Base-by-base conservation (phyloP, 2,888 invertebrate genomes). In the Trissonchulus sp. region DNA sequence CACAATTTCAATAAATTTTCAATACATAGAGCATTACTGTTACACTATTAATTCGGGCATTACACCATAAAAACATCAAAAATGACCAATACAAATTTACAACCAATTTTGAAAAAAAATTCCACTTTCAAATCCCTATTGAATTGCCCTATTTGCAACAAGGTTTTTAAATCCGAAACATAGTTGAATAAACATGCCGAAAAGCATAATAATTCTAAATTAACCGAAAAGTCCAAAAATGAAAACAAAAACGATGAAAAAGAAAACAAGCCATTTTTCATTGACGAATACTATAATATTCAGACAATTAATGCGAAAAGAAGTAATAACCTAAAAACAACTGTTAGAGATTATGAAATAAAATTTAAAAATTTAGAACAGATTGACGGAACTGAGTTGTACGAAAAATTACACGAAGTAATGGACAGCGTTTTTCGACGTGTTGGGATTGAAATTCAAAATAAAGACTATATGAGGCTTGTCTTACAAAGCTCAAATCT, bases 391-490 rank as follows among this genome's bases (percentile, higher is more conserved):
- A 48, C 8, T 48, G 48, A 48, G 8, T 15, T 48, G 8, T 48
- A 48, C 48, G 48, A 48, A 48, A 48, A 48, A 23, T 23, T 48
- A 15, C 48, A 48, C 23, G 48, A 48, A 48, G 23, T 48, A 8
- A 48, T 48, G 23, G 48, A 48, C 23, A 23, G 23, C 48, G 48
- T 48, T 48, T 48, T 48, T 23, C 48, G 23, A 48, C 8, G 23
- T 15, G 8, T 48, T 15, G 8, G 23, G 48, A 33, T 33, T 15
- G 34, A 23, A 33, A 33, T n/a, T 30, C 3, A 36, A 33, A 8
- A 69, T 69, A n/a, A n/a, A n/a, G 71, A 69, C n/a, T 69, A 69
- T 36, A n/a, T 69, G 3, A 33, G 71, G 37, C 15, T 69, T 35
- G 36, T 69, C n/a, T n/a, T 69, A 15, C 71, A 69, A 69, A 69